Evolutionary conservation across 2,888 invertebrate genomes (phyloP), one percentile per base, ranked within the genome.

Genomic region (Thymelicus acteon): DNA sequence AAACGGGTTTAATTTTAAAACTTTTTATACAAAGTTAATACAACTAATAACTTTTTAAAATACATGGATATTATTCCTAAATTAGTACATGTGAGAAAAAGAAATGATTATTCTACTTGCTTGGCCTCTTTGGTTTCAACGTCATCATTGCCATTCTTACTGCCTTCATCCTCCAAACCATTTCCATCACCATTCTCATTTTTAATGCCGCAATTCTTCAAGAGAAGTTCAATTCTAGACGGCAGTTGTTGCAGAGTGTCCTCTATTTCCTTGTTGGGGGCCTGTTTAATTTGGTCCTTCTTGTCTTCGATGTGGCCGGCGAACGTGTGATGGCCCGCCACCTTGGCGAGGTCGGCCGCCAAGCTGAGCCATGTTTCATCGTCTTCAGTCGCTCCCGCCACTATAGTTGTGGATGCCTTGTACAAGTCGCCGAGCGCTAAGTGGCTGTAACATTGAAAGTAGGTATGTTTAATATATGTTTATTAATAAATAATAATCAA

Each of bases 291-390:
- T 15, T 73, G 72, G 3, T 80, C 76, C 12, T 77, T 76, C 73
- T 81, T 86, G 44, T 82, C 82, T 10, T 83, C 80, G 0, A 93
- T 79, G 54, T 89, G 89, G 1, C 85, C 84, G 0, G 91, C 91
- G 71, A 87, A 86, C 0, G 85, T 85, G 40, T 75, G 80, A 74
- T 94, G 94, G 0, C 94, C 94, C 4, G 86, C 84, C 3, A 86
- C 78, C 72, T 92, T 89, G 0, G 96, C 96, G 47, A 97, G 82
- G 62, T 95, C 94, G 0, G 94, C 91, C 0, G 96, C 96, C 12
- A 96, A 82, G 70, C 92, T 87, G 37, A 96, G 86, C 60, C 90
- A 86, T 0, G 92, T 86, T n/a, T 94, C 80, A 65, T 95, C 94
- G 3, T 85, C 86, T 39, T 95, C 90, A 44, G 94, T 92, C n/a